Evolutionary conservation across 2,797 vertebrate genomes (phyloP).

Genomic region (Telmatherina bonti): DNA sequence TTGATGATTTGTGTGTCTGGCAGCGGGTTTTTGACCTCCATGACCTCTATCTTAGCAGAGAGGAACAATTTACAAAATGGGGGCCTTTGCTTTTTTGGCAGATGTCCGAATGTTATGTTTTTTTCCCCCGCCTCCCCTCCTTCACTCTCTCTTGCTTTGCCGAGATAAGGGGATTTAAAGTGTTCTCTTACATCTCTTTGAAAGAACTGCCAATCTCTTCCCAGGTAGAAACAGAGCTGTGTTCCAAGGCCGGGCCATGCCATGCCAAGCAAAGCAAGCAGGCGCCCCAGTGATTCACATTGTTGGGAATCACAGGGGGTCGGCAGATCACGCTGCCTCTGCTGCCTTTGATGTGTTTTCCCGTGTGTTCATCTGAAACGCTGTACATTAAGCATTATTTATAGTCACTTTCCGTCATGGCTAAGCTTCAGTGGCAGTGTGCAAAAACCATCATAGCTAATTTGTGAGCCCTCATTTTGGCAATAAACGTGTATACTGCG

Average conservation of each 20-base stretch:
- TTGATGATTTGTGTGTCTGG: slow-evolving; percentile 56
- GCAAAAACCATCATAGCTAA: slow-evolving; percentile 68
- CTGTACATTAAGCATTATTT: slow-evolving; percentile 44
- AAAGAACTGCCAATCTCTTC: slow-evolving; percentile 80
- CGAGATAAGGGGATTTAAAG: slow-evolving; percentile 78
- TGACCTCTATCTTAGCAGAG: slow-evolving; percentile 51
- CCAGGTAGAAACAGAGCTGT: slow-evolving; percentile 77
- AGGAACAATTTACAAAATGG: slow-evolving; percentile 73
- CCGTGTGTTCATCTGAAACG: slow-evolving; percentile 55
- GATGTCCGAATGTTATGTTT: slow-evolving; percentile 58
- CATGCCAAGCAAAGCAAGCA: slow-evolving; percentile 51
- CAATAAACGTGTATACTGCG: slow-evolving; percentile 54
- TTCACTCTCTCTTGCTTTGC: slow-evolving; percentile 39
- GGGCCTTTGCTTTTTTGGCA: slow-evolving; percentile 69
- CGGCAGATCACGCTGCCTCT: slow-evolving; percentile 24
- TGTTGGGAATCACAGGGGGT: slow-evolving; percentile 49
- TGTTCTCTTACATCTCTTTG: slow-evolving; percentile 70
- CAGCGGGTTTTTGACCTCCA: slow-evolving; percentile 63
- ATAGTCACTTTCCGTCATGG: slow-evolving; percentile 46
- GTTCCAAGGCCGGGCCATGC: slow-evolving; percentile 60
- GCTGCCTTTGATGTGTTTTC: slow-evolving; percentile 57
- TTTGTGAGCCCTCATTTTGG: slow-evolving; percentile 68
- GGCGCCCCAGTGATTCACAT: slow-evolving; percentile 54
- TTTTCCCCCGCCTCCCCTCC: slow-evolving; percentile 17
- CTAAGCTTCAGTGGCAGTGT: slow-evolving; percentile 37